Percentiles rank a stretch among this genome's conserved stretches.
Evolutionary conservation across 1,140 invertebrate genomes (phyloP).

Genomic region (Drosophila watanabei): DNA sequence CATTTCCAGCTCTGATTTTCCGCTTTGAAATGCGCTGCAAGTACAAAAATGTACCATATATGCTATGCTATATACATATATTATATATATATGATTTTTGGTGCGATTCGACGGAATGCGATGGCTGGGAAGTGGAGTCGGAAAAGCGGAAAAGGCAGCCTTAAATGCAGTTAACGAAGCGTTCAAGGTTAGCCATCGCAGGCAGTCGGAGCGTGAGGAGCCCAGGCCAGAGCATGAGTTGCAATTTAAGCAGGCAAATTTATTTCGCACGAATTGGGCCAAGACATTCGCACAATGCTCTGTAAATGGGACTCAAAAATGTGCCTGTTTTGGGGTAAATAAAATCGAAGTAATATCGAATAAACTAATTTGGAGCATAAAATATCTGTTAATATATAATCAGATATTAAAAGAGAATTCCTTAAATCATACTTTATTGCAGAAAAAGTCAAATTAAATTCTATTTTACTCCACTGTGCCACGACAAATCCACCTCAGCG

Average conservation of each 20-base stretch:
- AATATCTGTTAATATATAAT: too few species aligned
- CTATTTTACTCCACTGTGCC: conserved; percentile 8
- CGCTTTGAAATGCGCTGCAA: conserved; percentile 36
- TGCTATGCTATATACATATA: background rate
- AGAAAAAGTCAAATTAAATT: conserved; percentile 6
- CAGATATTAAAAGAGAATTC: too few species aligned
- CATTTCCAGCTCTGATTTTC: conserved; percentile 64
- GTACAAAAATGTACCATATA: conserved; percentile 14
- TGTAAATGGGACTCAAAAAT: conserved; percentile 26
- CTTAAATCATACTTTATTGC: background rate
- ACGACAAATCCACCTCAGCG: conserved; percentile 10
- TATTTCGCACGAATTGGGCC: conserved; percentile 71
- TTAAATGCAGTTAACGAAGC: conserved; percentile 71
- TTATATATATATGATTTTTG: conserved; percentile 15
- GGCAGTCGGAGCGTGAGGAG: conserved; percentile 24
- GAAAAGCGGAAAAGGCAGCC: conserved; percentile 22
- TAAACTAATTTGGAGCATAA: too few species aligned
- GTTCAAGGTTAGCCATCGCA: conserved; percentile 59
- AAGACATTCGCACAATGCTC: conserved; percentile 57
- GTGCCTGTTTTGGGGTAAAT: background rate
- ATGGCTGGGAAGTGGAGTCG: background rate
- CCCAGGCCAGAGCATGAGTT: conserved; percentile 58
- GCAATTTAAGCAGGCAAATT: conserved; percentile 70
- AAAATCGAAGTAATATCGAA: background rate
- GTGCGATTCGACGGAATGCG: conserved; percentile 7